Evolutionary conservation across 2,797 vertebrate genomes (phyloP).

Genomic region (Eupleurogrammus muticus): DNA sequence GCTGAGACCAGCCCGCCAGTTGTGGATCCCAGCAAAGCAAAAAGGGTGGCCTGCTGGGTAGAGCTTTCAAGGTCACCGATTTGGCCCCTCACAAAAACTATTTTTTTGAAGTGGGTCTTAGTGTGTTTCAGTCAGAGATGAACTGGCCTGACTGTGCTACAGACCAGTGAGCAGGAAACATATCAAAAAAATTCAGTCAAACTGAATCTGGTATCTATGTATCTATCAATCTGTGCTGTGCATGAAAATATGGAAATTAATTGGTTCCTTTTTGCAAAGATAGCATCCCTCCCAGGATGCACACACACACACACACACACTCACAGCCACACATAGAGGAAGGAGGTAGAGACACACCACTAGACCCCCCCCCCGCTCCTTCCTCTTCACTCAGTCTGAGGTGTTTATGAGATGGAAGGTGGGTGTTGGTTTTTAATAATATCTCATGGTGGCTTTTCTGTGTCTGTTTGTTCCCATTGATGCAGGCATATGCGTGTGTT

Average conservation of each 20-base stretch:
- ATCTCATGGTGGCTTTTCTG: not conserved
- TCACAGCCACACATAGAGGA: not conserved
- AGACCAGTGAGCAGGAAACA: slow-evolving; percentile 7
- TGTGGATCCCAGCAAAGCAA: slow-evolving; percentile 37
- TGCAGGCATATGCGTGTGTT: not conserved
- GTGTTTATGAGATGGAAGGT: slow-evolving; percentile 64
- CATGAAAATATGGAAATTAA: slow-evolving; percentile 49
- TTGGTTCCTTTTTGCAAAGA: slow-evolving; percentile 25
- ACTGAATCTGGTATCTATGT: slow-evolving; percentile 6
- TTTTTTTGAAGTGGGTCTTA: not conserved
- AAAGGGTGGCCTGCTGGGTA: not conserved
- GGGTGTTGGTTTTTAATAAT: slow-evolving; percentile 60
- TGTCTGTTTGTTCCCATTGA: slow-evolving; percentile 2
- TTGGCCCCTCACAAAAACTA: slow-evolving; percentile 2
- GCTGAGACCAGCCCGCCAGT: slow-evolving; percentile 2
- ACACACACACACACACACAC: slow-evolving; percentile 4
- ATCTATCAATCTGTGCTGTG: not conserved
- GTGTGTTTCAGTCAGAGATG: slow-evolving; percentile 4
- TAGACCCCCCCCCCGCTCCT: slow-evolving; percentile 24
- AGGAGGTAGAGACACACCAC: not conserved
- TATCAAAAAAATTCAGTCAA: slow-evolving; percentile 13
- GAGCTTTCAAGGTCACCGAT: slow-evolving; percentile 35
- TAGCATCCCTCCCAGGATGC: not conserved
- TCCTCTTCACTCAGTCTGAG: slow-evolving; percentile 45
- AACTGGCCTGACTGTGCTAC: not conserved